Conservation (phyloP, 1,140 invertebrate genomes). For the Berghia stephanieae region DNA sequence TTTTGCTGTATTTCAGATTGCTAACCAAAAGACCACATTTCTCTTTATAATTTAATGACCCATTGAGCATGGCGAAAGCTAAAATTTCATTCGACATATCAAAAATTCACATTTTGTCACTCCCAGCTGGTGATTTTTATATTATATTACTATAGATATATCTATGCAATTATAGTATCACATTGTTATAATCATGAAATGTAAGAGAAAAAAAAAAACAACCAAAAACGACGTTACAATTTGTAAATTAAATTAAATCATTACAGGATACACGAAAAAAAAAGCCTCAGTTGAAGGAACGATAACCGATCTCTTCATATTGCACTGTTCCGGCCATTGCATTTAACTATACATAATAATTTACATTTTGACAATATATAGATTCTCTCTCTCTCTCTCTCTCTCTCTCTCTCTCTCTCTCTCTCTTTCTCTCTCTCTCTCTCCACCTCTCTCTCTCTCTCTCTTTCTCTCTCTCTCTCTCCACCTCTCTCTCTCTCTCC, state of each 20-base stretch:
- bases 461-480: not conserved
- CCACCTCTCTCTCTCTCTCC: not conserved
- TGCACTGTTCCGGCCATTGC: not conserved
- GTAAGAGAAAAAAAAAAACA: not conserved
- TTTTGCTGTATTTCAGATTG: too few relatives aligned
- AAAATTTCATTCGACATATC: too few relatives aligned
- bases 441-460: not conserved
- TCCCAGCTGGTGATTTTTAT: too few relatives aligned
- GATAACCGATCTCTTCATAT: not conserved
- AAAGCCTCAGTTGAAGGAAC: not conserved
- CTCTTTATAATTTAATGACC: too few relatives aligned
- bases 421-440: not conserved
- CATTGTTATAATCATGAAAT: too few relatives aligned
- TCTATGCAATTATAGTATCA: too few relatives aligned
- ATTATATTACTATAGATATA: too few relatives aligned
- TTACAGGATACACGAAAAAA: not conserved
- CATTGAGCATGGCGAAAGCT: too few relatives aligned
- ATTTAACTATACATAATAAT: too few relatives aligned
- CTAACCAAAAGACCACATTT: too few relatives aligned
- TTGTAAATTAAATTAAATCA: not conserved
- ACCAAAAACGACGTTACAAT: not conserved
- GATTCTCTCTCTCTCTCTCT: not conserved
- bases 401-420: not conserved
- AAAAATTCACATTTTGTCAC: too few relatives aligned
- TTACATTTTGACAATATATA: too few relatives aligned